Conservation (phyloP, 2,113 vertebrate genomes). For the Siniperca knerii region DNA sequence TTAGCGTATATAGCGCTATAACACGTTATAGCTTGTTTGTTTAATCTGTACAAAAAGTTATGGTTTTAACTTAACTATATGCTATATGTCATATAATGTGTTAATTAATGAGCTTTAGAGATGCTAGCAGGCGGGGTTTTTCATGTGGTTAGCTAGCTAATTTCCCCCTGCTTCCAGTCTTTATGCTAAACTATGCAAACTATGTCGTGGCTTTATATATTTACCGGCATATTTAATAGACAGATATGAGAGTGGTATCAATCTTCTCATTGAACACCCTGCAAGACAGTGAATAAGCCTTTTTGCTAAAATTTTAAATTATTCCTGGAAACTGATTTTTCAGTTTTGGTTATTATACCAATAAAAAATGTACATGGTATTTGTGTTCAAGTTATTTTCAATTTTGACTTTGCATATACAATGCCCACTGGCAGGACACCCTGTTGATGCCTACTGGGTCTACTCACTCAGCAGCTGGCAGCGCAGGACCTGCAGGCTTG, state of each 20-base stretch:
- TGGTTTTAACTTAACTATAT: background rate
- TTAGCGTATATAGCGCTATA: background rate
- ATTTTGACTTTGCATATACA: background rate
- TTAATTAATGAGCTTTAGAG: background rate
- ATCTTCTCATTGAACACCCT: background rate
- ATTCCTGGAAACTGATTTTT: background rate
- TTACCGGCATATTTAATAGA: no score
- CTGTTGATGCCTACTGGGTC: background rate
- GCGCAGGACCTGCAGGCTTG: constrained; percentile 97
- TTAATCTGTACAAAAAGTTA: background rate
- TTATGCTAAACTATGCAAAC: background rate
- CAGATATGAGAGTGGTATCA: background rate
- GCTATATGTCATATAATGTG: background rate
- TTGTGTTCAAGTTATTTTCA: background rate
- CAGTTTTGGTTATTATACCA: background rate
- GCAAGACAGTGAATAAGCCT: background rate
- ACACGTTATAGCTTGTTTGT: background rate
- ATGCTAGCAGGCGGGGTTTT: background rate
- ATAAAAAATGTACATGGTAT: background rate
- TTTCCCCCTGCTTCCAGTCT: background rate
- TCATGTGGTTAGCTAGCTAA: background rate
- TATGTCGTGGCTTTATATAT: background rate
- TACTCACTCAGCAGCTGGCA: constrained; percentile 98
- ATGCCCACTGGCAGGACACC: background rate
- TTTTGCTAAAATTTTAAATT: background rate